Percentiles rank a stretch among this genome's conserved stretches.
These are phyloP conservation scores for Diadegma fenestrale DNA, from an alignment of 2,888 invertebrate species.

Conservation along the genomic window DNA sequence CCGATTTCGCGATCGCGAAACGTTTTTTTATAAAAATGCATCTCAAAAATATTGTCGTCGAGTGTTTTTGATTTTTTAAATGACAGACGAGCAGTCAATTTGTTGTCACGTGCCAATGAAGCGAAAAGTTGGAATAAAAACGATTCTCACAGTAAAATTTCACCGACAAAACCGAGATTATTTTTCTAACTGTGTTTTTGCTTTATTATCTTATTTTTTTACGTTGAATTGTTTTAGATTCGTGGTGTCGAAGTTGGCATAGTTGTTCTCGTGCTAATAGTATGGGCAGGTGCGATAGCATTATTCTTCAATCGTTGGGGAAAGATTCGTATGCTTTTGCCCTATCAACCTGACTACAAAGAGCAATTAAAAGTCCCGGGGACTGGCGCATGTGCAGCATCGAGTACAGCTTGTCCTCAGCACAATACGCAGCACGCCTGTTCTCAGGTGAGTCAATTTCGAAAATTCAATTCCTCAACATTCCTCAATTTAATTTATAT, in stretches of 20 bases:
- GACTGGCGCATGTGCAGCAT: constrained; percentile 89
- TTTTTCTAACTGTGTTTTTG: background rate
- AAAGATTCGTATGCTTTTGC: constrained; percentile 96
- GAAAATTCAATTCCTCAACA: background rate
- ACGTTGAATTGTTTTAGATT: constrained; percentile 87
- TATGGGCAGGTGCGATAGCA: constrained; percentile 96
- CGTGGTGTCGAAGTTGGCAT: constrained; percentile 96
- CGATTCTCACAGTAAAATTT: background rate
- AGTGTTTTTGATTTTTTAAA: no score
- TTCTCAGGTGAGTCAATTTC: constrained; percentile 86
- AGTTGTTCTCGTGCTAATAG: constrained; percentile 92
- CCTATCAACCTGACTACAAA: constrained; percentile 96
- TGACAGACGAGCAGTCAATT: background rate
- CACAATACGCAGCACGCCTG: constrained; percentile 87
- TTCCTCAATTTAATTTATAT: background rate
- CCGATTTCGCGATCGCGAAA: background rate
- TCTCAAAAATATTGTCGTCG: background rate
- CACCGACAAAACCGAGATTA: background rate
- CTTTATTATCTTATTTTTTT: constrained; percentile 1
- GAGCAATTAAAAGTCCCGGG: constrained; percentile 94
- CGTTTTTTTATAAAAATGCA: background rate
- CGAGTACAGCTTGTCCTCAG: constrained; percentile 87
- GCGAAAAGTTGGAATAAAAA: no score
- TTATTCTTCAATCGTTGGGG: constrained; percentile 98
- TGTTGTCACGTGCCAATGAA: background rate